These are phyloP conservation scores for Catostomus latipinnis DNA, from an alignment of 2,797 vertebrate species.

Conservation along the genomic window DNA sequence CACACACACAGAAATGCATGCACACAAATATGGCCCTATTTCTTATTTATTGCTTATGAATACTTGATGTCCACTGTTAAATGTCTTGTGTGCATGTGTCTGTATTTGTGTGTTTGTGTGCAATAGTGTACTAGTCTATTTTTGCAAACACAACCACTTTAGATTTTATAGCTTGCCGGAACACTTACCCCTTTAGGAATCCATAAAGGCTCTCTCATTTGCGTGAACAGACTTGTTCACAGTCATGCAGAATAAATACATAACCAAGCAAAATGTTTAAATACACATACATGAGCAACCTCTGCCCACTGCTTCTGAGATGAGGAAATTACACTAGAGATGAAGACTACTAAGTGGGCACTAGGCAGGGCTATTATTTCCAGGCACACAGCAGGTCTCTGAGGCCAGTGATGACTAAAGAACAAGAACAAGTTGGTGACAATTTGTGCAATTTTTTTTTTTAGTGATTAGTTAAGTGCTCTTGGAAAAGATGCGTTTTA, in stretches of 20 bases:
- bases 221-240: conserved; percentile 39
- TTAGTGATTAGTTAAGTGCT: too few relatives aligned
- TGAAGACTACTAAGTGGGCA: conserved; percentile 44
- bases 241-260: conserved; percentile 49
- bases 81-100: conserved; percentile 34
- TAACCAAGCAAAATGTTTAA: conserved; percentile 56
- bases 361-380: conserved; percentile 44
- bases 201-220: conserved; percentile 50
- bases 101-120: conserved; percentile 19
- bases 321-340: conserved; percentile 57
- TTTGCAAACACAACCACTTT: conserved; percentile 49
- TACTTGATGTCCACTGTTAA: conserved; percentile 24
- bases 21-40: conserved; percentile 35
- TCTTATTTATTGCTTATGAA: conserved; percentile 49
- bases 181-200: conserved; percentile 46
- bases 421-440: conserved; percentile 43
- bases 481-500: too few relatives aligned
- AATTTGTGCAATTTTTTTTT: too few relatives aligned
- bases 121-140: conserved; percentile 37
- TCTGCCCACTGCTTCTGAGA: conserved; percentile 39
- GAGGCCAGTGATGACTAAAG: conserved; percentile 46
- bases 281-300: conserved; percentile 56
- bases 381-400: conserved; percentile 41
- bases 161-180: conserved; percentile 50
- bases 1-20: not conserved